phyloP scores from a whole-genome alignment of 2,797 vertebrate genomes.

The Denticeps clupeoides region DNA sequence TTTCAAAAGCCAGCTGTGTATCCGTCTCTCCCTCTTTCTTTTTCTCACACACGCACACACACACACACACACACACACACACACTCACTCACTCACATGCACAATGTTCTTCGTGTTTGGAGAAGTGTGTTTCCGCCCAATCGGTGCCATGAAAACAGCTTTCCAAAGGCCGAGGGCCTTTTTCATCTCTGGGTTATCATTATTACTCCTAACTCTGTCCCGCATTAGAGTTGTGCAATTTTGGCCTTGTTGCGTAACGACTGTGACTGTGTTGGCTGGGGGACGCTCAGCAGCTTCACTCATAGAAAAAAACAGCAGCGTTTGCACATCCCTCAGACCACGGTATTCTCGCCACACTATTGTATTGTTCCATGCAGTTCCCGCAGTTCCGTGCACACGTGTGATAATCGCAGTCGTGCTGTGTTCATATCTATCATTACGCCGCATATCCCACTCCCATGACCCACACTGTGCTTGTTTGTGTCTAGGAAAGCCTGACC shows the following conservation, averaged over 20 bases:
- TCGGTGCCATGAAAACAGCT: constrained; percentile 13
- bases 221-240: constrained; percentile 29
- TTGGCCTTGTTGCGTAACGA: constrained; percentile 21
- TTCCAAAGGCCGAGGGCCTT: constrained; percentile 25
- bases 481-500: constrained; percentile 83
- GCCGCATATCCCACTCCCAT: constrained; percentile 5
- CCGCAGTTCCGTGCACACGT: too few relatives aligned
- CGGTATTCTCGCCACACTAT: too few relatives aligned
- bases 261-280: constrained; percentile 25
- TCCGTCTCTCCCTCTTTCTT: not conserved
- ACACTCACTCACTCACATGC: not conserved
- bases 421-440: too few relatives aligned
- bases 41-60: not conserved
- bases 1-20: not conserved
- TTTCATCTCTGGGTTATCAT: constrained; percentile 27
- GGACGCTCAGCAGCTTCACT: constrained; percentile 19
- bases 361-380: constrained; percentile 26
- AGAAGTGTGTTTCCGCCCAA: constrained; percentile 22
- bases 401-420: too few relatives aligned
- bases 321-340: constrained; percentile 24
- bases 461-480: constrained; percentile 18
- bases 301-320: constrained; percentile 19
- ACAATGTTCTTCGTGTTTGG: constrained; percentile 25
- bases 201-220: constrained; percentile 27
- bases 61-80: not conserved